Base-by-base conservation (phyloP, 2,888 invertebrate genomes). In the Conus canariensis region DNA sequence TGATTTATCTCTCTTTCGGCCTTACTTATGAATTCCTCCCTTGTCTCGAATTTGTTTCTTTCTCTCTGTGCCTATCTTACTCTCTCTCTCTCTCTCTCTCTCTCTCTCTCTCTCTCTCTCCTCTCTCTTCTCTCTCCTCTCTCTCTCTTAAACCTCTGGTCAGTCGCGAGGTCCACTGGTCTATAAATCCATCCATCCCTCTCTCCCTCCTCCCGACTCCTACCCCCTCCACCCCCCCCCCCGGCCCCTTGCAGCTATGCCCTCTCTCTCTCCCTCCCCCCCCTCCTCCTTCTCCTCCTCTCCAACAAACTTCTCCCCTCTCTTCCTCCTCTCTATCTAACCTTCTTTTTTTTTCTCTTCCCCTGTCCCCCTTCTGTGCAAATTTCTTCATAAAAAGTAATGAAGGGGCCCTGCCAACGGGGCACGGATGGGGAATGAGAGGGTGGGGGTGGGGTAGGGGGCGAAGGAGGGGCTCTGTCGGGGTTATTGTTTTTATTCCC, bases 401-500 rank as follows among this genome's bases (percentile, higher is more conserved):
- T 45, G 45, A 45, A 45, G 45, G 45, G 45, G 74, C 10, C 10
- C n/a, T 74, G 74, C 9, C 9, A 74, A 25, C 8, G 6, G n/a
- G n/a, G 74, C 5, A 8, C 0, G 25, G 14, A 30, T 45, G 30
- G 45, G 30, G 45, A 45, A 19, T 30, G 16, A 12, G 14, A 25
- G 86, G 64, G 60, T 22, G 60, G 64, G 16, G 60, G 30, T 67
- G 56, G 30, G 45, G 67, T 4, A 1, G 16, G 10, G 6, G 45
- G 87, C 22, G 87, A 8, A 16, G 10, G 70, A 16, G 64, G 22
- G 19, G 30, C 25, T 16, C 56, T 45, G 87, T 19, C 19, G 45
- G 70, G 87, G 87, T 88, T 88, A 88, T 88, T 88, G 88, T 88
- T 88, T 88, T 88, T 70, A 88, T 70, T 80, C 80, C 25, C 58